Percentiles rank a stretch among this genome's conserved stretches.
phyloP scores from a whole-genome alignment of 2,888 invertebrate species.

The Cantharis flavilabris region DNA sequence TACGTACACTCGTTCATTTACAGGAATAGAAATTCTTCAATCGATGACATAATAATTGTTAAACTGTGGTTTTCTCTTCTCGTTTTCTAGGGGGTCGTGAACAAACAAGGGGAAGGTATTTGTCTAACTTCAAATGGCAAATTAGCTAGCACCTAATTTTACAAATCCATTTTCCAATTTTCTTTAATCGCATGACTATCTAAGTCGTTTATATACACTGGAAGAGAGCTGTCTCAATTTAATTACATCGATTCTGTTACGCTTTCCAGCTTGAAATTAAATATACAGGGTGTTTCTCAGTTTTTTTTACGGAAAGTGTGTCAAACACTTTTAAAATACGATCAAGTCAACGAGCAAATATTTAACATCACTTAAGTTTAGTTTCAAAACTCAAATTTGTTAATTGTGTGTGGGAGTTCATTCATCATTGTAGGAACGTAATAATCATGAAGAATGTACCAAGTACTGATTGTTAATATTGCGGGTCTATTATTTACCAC shows the following conservation, averaged over 20 bases:
- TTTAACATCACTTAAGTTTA: not conserved
- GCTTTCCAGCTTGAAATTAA: not conserved
- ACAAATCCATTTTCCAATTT: not conserved
- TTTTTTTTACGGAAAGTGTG: not conserved
- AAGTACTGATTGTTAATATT: not conserved
- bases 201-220: not conserved
- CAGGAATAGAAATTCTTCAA: not conserved
- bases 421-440: not conserved
- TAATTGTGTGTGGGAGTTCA: not conserved
- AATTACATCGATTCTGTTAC: not conserved
- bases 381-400: not conserved
- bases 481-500: not conserved
- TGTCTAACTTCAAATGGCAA: not conserved
- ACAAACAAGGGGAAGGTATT: not conserved
- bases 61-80: not conserved
- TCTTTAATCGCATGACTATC: not conserved
- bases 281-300: not conserved
- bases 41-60: not conserved
- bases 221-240: not conserved
- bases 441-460: slow-evolving; percentile 1
- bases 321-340: not conserved
- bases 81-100: not conserved
- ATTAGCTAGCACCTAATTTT: not conserved
- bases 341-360: not conserved
- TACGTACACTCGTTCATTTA: no score